Percentiles rank a stretch among this genome's conserved stretches.
phyloP scores from a whole-genome alignment of 2,888 invertebrate genomes.

The Myopa tessellatipennis region DNA sequence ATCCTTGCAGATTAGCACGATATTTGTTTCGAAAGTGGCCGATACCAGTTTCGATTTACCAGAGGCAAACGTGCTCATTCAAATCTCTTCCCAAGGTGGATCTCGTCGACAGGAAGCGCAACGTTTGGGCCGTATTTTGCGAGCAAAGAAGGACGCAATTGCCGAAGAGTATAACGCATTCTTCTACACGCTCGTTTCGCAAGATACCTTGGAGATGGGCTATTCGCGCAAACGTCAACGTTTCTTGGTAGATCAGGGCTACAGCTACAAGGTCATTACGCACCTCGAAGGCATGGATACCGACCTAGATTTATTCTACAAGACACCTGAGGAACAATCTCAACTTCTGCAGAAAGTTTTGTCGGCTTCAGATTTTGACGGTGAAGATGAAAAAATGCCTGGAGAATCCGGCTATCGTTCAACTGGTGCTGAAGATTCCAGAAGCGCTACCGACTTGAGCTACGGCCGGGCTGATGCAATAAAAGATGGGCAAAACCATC shows the following conservation, averaged over 20 bases:
- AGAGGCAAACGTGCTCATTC: slow-evolving; percentile 98
- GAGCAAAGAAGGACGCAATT: slow-evolving; percentile 96
- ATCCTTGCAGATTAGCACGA: slow-evolving; percentile 77
- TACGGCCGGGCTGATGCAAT: slow-evolving; percentile 95
- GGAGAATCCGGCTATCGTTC: slow-evolving; percentile 74
- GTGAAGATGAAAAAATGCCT: slow-evolving; percentile 92
- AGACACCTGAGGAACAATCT: slow-evolving; percentile 90
- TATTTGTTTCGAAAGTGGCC: slow-evolving; percentile 99
- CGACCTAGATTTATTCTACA: slow-evolving; percentile 86
- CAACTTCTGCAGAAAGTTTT: slow-evolving; percentile 90
- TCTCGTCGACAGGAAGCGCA: slow-evolving; percentile 98
- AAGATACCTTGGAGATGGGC: slow-evolving; percentile 98
- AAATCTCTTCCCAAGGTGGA: slow-evolving; percentile 99
- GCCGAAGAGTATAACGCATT: slow-evolving; percentile 99
- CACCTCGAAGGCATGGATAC: slow-evolving; percentile 96
- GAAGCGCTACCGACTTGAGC: slow-evolving; percentile 76
- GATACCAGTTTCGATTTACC: slow-evolving; percentile 99
- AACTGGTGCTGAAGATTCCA: slow-evolving; percentile 69
- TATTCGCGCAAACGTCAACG: slow-evolving; percentile 97
- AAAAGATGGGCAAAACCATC: slow-evolving; percentile 74
- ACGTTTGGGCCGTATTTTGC: slow-evolving; percentile 91
- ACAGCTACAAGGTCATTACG: slow-evolving; percentile 97
- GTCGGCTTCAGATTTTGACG: slow-evolving; percentile 94
- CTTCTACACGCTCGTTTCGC: slow-evolving; percentile 98
- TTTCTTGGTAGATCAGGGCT: slow-evolving; percentile 99